Conservation (phyloP, 2,888 invertebrate genomes). For the Phrixothrix hirtus region DNA sequence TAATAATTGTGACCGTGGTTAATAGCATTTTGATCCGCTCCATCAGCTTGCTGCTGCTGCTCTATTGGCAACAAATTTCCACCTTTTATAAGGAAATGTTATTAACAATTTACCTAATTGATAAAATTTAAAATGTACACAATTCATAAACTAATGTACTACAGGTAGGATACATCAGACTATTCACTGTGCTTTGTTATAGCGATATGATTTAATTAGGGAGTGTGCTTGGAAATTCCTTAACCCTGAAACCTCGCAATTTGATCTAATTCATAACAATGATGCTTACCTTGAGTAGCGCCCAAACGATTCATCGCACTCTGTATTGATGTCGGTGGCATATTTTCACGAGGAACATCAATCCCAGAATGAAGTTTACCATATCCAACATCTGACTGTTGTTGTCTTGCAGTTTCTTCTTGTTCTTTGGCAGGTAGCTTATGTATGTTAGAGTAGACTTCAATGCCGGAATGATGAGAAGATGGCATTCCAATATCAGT, state of each 20-base stretch:
- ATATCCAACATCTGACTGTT: conserved; percentile 69
- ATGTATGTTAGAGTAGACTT: conserved; percentile 65
- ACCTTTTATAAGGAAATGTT: conserved; percentile 44
- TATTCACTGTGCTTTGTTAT: not conserved
- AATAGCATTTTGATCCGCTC: conserved; percentile 54
- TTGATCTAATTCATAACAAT: not conserved
- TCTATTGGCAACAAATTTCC: conserved; percentile 61
- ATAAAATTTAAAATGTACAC: conserved; percentile 27
- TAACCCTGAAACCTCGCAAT: conserved; percentile 4
- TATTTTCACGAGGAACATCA: conserved; percentile 57
- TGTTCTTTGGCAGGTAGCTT: conserved; percentile 83
- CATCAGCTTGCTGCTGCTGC: conserved; percentile 60
- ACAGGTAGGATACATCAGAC: not conserved
- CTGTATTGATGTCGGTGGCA: conserved; percentile 65
- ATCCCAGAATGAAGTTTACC: conserved; percentile 57
- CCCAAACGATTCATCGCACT: conserved; percentile 51
- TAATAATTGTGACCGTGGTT: conserved; percentile 59
- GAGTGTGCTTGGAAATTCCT: not conserved
- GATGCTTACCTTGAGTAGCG: conserved; percentile 52
- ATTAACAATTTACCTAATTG: too few species aligned
- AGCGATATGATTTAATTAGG: not conserved
- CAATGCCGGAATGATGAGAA: conserved; percentile 52
- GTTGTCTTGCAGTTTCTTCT: conserved; percentile 89
- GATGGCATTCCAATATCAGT: conserved; percentile 56
- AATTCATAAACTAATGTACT: conserved; percentile 6